These are phyloP conservation scores for Athalia circularis DNA, from an alignment of 2,888 invertebrate species.

Conservation along the genomic window DNA sequence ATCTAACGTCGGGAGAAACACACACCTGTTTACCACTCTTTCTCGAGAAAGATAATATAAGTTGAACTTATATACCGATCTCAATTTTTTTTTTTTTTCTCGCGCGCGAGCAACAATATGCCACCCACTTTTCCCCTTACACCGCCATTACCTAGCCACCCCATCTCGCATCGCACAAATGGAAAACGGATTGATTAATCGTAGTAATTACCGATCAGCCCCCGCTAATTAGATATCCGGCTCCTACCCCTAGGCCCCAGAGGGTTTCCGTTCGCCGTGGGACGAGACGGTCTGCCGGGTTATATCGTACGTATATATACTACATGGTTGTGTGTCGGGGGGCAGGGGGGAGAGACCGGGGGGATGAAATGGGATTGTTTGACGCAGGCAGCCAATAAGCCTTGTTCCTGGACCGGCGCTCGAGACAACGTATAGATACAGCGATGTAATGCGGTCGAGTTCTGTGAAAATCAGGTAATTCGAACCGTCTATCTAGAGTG, in stretches of 20 bases:
- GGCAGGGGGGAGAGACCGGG: conserved; percentile 54
- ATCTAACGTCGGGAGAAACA: not conserved
- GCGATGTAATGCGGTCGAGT: not conserved
- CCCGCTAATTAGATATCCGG: conserved; percentile 74
- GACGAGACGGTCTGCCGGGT: conserved; percentile 52
- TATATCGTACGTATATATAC: conserved; percentile 12
- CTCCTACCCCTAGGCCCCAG: conserved; percentile 68
- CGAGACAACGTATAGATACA: not conserved
- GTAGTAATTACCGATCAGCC: conserved; percentile 77
- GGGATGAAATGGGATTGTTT: conserved; percentile 71
- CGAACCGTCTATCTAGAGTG: not conserved
- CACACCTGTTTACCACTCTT: not conserved
- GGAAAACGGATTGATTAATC: conserved; percentile 77
- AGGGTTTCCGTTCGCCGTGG: conserved; percentile 63
- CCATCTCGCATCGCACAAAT: conserved; percentile 69
- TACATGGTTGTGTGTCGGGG: conserved; percentile 38
- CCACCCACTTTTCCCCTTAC: conserved; percentile 53
- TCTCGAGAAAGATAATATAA: too few species aligned
- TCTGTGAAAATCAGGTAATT: conserved; percentile 13
- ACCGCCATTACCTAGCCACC: conserved; percentile 51
- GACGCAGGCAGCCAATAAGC: conserved; percentile 67
- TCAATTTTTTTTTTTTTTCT: conserved; percentile 21
- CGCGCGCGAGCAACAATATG: conserved; percentile 55
- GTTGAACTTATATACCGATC: too few species aligned
- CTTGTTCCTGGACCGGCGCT: conserved; percentile 20